Evolutionary conservation across 30 jellyfish, hydroid and myxozoan genomes (phyloP).

Genomic region (Hydractinia echinata): DNA sequence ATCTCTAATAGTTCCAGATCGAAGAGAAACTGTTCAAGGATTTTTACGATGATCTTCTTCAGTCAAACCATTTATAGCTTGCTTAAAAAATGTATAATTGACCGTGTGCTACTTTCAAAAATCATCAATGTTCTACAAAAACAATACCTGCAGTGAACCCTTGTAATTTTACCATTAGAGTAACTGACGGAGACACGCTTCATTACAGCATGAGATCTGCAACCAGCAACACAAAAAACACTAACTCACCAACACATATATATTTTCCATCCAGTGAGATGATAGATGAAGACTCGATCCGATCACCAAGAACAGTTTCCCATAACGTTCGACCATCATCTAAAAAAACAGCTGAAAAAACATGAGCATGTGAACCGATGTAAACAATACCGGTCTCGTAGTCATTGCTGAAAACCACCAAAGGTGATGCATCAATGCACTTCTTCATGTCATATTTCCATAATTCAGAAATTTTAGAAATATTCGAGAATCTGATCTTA

Average conservation of each 20-base stretch:
- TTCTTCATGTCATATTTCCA: conserved; percentile 28
- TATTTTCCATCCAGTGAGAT: conserved; percentile 55
- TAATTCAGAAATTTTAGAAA: neutral
- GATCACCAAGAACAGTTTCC: conserved; percentile 53
- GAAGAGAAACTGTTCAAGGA: too few relatives aligned
- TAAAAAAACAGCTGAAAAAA: conserved; percentile 36
- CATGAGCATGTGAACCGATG: conserved; percentile 85
- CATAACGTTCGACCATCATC: conserved; percentile 50
- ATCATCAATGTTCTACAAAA: too few relatives aligned
- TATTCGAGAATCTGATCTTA: neutral
- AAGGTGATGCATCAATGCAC: conserved; percentile 94
- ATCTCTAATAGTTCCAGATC: too few relatives aligned
- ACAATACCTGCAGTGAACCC: too few relatives aligned
- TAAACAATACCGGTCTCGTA: conserved; percentile 36
- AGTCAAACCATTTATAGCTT: too few relatives aligned
- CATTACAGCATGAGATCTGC: too few relatives aligned
- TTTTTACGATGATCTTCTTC: too few relatives aligned
- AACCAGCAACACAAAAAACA: too few relatives aligned
- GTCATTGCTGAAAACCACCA: conserved; percentile 45
- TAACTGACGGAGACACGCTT: too few relatives aligned
- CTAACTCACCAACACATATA: conserved; percentile 64
- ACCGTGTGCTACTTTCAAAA: too few relatives aligned
- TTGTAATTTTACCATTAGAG: too few relatives aligned
- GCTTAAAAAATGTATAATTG: too few relatives aligned
- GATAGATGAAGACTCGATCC: conserved; percentile 83